Evolutionary conservation across 2,888 invertebrate genomes (phyloP), one percentile per base, ranked within the genome.

Genomic region (Lacanobia oleracea): DNA sequence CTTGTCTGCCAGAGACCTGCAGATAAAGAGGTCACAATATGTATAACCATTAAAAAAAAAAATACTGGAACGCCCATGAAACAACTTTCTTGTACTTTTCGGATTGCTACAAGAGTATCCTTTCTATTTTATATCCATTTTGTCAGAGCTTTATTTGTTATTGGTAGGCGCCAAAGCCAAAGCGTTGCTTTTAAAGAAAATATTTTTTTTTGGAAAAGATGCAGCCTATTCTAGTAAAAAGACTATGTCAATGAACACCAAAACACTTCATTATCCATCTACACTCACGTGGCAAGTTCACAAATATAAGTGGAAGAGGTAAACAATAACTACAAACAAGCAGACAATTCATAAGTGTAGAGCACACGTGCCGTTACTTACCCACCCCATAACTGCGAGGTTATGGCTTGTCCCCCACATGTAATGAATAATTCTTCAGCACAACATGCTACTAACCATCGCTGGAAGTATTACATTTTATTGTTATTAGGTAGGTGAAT

Each of bases 401-500:
- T 61, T 66, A 33, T 67, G 65, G 33, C 54, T 9, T 48, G 53
- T 54, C 67, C 66, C 81, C 73, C 78, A 60, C 37, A 63, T 21
- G 66, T 67, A 81, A 80, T 80, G 82, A 77, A 81, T 80, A 69
- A 81, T 81, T 80, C 73, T 77, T 73, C 66, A 73, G 63, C 67
- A 80, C 76, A 79, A 64, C 69, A 79, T 69, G 62, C 60, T 68
- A 27, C 53, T 67, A 72, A 72, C 77, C 62, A 48, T 66, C 73
- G 27, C 33, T 57, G 48, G 57, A 57, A 63, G 51, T 62, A 67
- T 80, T 73, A 77, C 64, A 67, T 81, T 77, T 77, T 73, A 80
- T 77, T 81, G 82, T 73, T 81, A 81, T 68, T 68, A 63, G 27
- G 23, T 62, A 64, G 56, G 43, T 77, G 77, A 77, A 72, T 69